Conservation (phyloP, 1,140 invertebrate species). For the Drosophila lacertosa region DNA sequence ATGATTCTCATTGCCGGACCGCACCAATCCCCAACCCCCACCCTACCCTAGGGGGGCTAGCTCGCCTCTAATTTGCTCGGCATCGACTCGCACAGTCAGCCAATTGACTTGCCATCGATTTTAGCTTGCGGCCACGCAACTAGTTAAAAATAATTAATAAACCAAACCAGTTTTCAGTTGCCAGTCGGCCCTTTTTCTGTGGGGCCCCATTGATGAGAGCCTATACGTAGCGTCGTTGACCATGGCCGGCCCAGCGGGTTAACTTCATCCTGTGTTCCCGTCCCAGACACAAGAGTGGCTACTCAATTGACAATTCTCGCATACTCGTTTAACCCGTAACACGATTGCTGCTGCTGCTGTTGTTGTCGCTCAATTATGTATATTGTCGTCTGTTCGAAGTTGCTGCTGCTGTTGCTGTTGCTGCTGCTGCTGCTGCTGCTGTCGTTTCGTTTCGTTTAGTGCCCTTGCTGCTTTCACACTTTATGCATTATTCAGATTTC, state of each 20-base stretch:
- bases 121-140: conserved; percentile 44
- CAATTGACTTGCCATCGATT: conserved; percentile 60
- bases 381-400: conserved; percentile 63
- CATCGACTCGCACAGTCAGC: conserved; percentile 2
- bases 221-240: background rate
- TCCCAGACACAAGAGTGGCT: conserved; percentile 43
- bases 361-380: conserved; percentile 74
- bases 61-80: background rate
- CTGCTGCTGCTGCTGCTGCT: background rate
- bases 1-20: conserved; percentile 30
- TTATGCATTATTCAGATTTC: conserved; percentile 82
- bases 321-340: conserved; percentile 76
- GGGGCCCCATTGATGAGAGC: conserved; percentile 19
- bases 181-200: conserved; percentile 7
- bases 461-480: conserved; percentile 78
- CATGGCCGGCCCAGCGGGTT: background rate
- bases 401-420: conserved; percentile 27
- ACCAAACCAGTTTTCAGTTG: conserved; percentile 64
- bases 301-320: conserved; percentile 76
- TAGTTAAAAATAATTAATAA: conserved; percentile 78
- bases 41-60: background rate
- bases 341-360: conserved; percentile 57
- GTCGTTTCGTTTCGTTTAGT: conserved; percentile 65
- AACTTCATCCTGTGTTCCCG: conserved; percentile 1
- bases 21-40: background rate